Evolutionary conservation across 1,140 invertebrate species (phyloP).

Genomic region (Formica exsecta): DNA sequence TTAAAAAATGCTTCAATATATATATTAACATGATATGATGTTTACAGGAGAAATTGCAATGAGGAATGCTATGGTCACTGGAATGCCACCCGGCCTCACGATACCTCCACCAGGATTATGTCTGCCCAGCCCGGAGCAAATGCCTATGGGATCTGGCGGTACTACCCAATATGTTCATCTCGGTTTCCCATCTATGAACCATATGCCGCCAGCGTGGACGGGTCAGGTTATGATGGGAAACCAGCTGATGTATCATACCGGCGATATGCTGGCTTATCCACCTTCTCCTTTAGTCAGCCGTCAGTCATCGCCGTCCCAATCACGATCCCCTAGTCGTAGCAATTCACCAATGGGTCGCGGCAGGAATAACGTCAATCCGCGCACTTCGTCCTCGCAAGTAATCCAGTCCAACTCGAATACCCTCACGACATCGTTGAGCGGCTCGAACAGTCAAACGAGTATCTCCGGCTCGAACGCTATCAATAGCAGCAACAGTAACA

Average conservation of each 20-base stretch:
- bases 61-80: conserved; percentile 80
- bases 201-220: conserved; percentile 82
- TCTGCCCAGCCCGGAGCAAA: conserved; percentile 82
- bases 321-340: conserved; percentile 84
- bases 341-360: conserved; percentile 82
- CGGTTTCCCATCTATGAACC: conserved; percentile 83
- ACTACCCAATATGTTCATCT: conserved; percentile 83
- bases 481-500: conserved; percentile 54
- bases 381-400: conserved; percentile 78
- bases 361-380: conserved; percentile 74
- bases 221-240: conserved; percentile 84
- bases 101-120: conserved; percentile 84
- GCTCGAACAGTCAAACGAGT: conserved; percentile 79
- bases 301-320: conserved; percentile 86
- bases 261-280: conserved; percentile 82
- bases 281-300: conserved; percentile 86
- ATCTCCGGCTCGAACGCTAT: conserved; percentile 71
- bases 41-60: conserved; percentile 81
- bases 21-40: background rate
- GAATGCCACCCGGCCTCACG: conserved; percentile 82
- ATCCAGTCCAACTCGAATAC: conserved; percentile 77
- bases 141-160: conserved; percentile 79
- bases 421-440: conserved; percentile 76
- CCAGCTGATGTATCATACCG: conserved; percentile 83
- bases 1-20: background rate